phyloP scores from a whole-genome alignment of 2,797 vertebrate genomes.

The Bradypus variegatus region DNA sequence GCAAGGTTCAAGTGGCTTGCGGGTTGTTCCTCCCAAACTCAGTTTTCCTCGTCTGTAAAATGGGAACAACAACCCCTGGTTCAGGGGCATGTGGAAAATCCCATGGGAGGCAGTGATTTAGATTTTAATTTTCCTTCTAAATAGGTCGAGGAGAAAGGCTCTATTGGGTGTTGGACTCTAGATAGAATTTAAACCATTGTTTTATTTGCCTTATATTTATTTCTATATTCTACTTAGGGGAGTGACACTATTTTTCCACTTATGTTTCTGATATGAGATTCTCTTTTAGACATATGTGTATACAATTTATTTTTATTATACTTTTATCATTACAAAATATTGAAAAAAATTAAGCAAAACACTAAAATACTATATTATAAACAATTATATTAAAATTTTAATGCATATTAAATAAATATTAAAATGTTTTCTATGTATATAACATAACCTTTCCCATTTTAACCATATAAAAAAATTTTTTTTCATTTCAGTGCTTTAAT shows the following conservation, averaged over 20 bases:
- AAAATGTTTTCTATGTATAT: too few relatives aligned
- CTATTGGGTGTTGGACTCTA: not conserved
- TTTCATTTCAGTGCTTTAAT: too few relatives aligned
- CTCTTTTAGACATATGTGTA: not conserved
- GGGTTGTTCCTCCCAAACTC: too few relatives aligned
- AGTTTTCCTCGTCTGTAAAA: too few relatives aligned
- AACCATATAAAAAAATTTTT: too few relatives aligned
- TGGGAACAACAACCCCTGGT: too few relatives aligned
- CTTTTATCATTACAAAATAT: not conserved
- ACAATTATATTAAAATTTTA: not conserved
- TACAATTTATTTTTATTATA: not conserved
- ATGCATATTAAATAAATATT: too few relatives aligned
- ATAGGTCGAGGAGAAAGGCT: not conserved
- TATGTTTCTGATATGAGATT: not conserved
- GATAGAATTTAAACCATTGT: not conserved
- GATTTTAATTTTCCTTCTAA: not conserved
- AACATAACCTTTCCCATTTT: too few relatives aligned
- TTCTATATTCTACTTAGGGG: not conserved
- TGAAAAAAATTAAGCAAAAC: not conserved
- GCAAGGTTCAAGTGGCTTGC: too few relatives aligned
- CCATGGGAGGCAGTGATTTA: not conserved
- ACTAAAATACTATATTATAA: not conserved
- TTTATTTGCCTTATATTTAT: not conserved
- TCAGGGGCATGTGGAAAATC: not conserved
- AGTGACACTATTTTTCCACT: not conserved